phyloP scores from a whole-genome alignment of 2,888 invertebrate species.

The Brachylomia viminalis region DNA sequence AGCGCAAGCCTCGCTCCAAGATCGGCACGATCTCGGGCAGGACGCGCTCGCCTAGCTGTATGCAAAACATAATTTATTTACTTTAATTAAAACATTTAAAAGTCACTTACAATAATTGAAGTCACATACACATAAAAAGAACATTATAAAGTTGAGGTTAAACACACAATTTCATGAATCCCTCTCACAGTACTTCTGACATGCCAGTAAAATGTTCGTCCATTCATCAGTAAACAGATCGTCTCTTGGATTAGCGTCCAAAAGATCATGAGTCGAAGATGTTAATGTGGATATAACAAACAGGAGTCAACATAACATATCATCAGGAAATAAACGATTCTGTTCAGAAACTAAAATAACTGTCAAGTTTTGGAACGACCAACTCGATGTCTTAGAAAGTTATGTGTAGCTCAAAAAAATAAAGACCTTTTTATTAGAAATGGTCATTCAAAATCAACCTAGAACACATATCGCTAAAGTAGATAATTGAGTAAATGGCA shows the following conservation, averaged over 20 bases:
- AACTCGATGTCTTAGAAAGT: neutral
- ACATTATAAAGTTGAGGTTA: neutral
- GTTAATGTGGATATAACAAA: neutral
- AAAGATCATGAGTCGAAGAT: neutral
- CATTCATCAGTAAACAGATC: neutral
- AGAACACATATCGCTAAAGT: no score
- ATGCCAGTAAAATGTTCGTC: neutral
- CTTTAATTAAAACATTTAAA: neutral
- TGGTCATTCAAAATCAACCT: no score
- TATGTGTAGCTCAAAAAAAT: neutral
- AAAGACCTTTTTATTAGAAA: no score
- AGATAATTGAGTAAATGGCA: no score
- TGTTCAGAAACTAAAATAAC: no score
- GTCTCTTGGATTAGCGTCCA: no score
- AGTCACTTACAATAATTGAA: neutral
- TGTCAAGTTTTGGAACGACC: neutral
- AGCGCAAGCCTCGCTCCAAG: slow-evolving; percentile 97
- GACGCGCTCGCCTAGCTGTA: slow-evolving; percentile 97
- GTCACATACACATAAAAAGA: neutral
- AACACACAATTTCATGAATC: neutral
- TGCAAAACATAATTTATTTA: neutral
- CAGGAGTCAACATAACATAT: neutral
- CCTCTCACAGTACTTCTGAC: no score
- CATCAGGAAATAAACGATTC: no score
- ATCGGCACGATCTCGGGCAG: slow-evolving; percentile 99